A percentile compares a stretch with the other conserved stretches of the same genome.
Conservation (phyloP, 2,113 vertebrate species). For the Leptodactylus fuscus region DNA sequence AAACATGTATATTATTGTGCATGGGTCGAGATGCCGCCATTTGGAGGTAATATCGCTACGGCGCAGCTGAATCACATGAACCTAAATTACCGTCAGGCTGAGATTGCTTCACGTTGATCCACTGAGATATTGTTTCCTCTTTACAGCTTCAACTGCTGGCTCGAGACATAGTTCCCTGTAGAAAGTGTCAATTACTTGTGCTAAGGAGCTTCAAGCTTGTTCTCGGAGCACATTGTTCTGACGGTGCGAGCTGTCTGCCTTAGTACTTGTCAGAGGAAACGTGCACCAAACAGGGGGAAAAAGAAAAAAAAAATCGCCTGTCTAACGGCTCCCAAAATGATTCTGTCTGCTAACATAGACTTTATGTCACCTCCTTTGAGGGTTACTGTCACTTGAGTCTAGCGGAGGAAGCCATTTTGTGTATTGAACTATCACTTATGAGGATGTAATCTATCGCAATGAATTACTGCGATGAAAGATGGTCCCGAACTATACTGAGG, state of each 20-base stretch:
- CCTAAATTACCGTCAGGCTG: slow-evolving; percentile 8
- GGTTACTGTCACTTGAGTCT: background rate
- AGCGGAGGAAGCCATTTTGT: background rate
- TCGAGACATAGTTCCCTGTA: slow-evolving; percentile 27
- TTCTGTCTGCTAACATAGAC: slow-evolving; percentile 1
- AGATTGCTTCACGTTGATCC: slow-evolving; percentile 1
- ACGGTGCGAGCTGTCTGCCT: background rate
- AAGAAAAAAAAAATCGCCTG: background rate
- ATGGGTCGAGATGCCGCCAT: background rate
- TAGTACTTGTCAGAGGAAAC: background rate
- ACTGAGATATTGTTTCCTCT: slow-evolving; percentile 29
- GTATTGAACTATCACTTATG: background rate
- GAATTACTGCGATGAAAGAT: no score
- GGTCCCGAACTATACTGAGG: no score
- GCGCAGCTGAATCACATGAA: background rate
- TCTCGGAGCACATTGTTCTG: slow-evolving; percentile 12
- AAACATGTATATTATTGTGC: no score
- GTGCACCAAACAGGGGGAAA: background rate
- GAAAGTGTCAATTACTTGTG: slow-evolving; percentile 52
- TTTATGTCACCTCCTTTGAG: background rate
- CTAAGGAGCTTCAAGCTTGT: background rate
- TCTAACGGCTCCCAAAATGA: background rate
- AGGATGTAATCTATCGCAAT: background rate
- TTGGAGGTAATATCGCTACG: background rate
- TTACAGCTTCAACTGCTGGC: slow-evolving; percentile 17